These are phyloP conservation scores for Pecten maximus DNA, from an alignment of 2,888 invertebrate genomes.

Conservation along the genomic window DNA sequence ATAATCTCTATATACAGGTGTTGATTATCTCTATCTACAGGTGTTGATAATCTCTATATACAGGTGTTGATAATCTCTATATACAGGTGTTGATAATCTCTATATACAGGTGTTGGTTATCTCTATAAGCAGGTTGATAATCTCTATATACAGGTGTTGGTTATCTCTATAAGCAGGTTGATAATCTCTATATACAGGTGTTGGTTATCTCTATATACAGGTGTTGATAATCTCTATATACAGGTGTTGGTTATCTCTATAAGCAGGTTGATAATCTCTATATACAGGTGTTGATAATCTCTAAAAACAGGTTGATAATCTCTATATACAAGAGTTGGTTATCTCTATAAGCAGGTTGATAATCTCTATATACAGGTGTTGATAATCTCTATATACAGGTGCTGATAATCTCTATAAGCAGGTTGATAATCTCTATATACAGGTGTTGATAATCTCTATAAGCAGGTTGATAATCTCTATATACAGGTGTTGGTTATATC, in stretches of 20 bases:
- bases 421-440: neutral
- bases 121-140: neutral
- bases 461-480: neutral
- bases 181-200: too few species aligned
- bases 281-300: neutral
- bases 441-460: neutral
- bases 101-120: neutral
- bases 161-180: too few species aligned
- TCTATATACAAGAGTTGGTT: neutral
- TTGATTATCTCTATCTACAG: neutral
- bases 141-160: neutral
- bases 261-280: neutral
- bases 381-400: neutral
- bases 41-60: neutral
- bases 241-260: too few species aligned
- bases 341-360: too few species aligned
- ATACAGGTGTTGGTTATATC: neutral
- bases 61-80: neutral
- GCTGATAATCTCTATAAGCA: neutral
- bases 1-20: neutral
- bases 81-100: neutral
- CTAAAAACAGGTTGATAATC: neutral
- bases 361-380: neutral
- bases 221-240: too few species aligned
- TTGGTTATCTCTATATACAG: too few species aligned